Base-by-base conservation (phyloP, 2,888 invertebrate species). In the Pristionchus japonicus region DNA sequence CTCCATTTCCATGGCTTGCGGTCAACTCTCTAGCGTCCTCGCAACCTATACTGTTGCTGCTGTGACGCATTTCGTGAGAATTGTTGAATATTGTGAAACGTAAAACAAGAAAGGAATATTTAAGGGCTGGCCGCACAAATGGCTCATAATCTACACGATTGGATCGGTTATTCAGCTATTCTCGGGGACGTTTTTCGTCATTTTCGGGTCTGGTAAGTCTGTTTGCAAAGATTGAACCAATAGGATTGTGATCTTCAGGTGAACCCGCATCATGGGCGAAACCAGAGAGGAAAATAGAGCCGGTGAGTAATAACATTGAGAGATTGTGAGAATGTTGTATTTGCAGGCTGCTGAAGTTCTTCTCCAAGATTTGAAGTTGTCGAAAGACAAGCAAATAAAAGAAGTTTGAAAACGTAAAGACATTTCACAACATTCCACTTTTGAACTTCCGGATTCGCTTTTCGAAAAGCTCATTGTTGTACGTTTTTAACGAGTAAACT, bases 121-220 rank as follows among this genome's bases (percentile, higher is more conserved):
- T 3, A 17, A 80, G 80, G 80, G 49, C 3, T 80, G 47, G 47
- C 80, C 80, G 37, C 49, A 80, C 47, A 80, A 80, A 23, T 80
- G 80, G 80, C 13, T 47, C 4, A 80, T 80, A 0, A 31, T 80
- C n/a, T 80, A 27, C 80, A n/a, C 80, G 0, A 9, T 80, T 15
- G 80, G 80, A 2, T 47, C 80, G 17, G 27, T 47, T 20, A 43
- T 80, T 43, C 80, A 80, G 7, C 17, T 80, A 49, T 47, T 80
- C 20, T 43, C 80, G 17, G 80, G 80, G 11, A n/a, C 31, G 4
- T 20, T 80, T 3, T 80, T 80, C 31, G 17, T 80, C 1, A 27
- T 80, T 17, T 80, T 80, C 15, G 80, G 80, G 1, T 80, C 80
- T 13, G 80, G 80, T 80, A 23, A 80, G 27, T 3, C 1, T 3